A percentile compares a stretch with the other conserved stretches of the same genome.
Conservation (phyloP, 2,888 invertebrate genomes). For the Ornithoptera alexandrae region DNA sequence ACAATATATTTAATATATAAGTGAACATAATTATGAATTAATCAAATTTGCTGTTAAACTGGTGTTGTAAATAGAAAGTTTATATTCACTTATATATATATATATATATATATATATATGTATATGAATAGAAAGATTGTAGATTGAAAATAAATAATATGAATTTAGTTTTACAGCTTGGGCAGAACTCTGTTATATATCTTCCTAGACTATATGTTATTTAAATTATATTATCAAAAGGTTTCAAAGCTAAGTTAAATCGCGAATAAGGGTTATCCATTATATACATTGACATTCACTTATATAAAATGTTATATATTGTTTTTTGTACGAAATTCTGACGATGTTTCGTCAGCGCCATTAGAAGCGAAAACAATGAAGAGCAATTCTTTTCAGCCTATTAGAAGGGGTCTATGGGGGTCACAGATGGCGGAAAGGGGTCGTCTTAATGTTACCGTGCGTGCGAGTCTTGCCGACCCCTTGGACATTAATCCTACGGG, state of each 20-base stretch:
- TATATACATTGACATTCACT: neutral
- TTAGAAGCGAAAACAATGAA: slow-evolving; percentile 20
- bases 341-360: slow-evolving; percentile 10
- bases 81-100: no score
- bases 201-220: no score
- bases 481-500: slow-evolving; percentile 74
- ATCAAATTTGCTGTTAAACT: no score
- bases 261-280: neutral
- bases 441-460: slow-evolving; percentile 76
- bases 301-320: neutral
- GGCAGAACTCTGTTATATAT: no score
- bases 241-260: neutral
- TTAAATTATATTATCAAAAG: neutral
- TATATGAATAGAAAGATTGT: no score
- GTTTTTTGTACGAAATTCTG: neutral
- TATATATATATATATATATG: no score
- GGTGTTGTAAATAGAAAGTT: no score
- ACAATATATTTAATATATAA: no score
- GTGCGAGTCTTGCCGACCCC: slow-evolving; percentile 72
- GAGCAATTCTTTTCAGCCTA: slow-evolving; percentile 26
- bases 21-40: no score
- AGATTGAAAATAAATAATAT: no score
- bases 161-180: no score
- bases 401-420: slow-evolving; percentile 41
- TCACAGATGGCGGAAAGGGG: slow-evolving; percentile 65